phyloP scores from a whole-genome alignment of 2,888 invertebrate genomes.

The Dryomyza anilis region DNA sequence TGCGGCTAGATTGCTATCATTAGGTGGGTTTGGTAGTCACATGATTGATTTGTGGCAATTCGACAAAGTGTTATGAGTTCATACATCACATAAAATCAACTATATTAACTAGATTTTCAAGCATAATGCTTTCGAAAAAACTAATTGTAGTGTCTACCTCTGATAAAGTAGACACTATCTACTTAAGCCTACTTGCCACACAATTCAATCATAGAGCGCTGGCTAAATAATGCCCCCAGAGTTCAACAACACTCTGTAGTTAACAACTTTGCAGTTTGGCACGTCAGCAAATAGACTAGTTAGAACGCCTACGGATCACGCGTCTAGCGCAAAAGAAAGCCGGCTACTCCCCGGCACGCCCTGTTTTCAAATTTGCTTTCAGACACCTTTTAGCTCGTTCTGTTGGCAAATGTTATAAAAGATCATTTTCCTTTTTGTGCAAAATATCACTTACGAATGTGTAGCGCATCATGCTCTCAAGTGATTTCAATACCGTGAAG shows the following conservation, averaged over 20 bases:
- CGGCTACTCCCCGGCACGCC: background rate
- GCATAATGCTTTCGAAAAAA: background rate
- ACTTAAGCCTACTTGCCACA: background rate
- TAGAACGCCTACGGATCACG: background rate
- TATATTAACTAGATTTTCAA: no score
- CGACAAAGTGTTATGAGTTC: no score
- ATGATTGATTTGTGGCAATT: slow-evolving; percentile 4
- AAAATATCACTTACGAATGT: background rate
- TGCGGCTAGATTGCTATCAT: no score
- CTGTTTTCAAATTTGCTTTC: background rate
- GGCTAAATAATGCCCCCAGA: background rate
- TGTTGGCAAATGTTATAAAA: background rate
- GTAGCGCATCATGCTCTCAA: no score
- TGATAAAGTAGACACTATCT: no score
- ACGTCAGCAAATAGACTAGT: background rate
- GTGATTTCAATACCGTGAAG: no score
- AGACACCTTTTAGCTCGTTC: background rate
- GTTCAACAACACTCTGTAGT: background rate
- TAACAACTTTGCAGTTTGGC: background rate
- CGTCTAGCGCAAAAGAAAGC: background rate
- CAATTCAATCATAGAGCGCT: slow-evolving; percentile 2
- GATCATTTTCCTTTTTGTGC: background rate
- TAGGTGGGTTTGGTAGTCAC: background rate
- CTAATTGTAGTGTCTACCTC: no score
- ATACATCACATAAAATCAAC: no score